Evolutionary conservation across 2,113 vertebrate genomes (phyloP).

Genomic region (Toxotes chatareus): DNA sequence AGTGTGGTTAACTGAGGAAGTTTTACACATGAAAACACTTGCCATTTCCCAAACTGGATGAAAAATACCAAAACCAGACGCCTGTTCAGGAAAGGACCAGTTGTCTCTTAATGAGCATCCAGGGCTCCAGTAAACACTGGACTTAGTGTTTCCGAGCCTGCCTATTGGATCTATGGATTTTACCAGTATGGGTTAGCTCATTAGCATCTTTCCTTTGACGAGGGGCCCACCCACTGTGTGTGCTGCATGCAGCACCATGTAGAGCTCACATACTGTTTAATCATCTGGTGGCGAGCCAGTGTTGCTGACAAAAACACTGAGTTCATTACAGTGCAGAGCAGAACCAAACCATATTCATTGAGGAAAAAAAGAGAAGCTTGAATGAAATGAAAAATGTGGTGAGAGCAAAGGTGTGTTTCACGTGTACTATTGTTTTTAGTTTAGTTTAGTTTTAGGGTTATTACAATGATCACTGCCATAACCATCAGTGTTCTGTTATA

Average conservation of each 20-base stretch:
- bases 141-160: constrained; percentile 68
- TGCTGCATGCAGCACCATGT: constrained; percentile 52
- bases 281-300: constrained; percentile 69
- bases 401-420: constrained; percentile 46
- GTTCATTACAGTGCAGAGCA: constrained; percentile 45
- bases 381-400: constrained; percentile 43
- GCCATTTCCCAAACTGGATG: constrained; percentile 69
- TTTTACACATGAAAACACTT: constrained; percentile 75
- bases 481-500: background rate
- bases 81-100: constrained; percentile 71
- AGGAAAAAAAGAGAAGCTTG: constrained; percentile 49
- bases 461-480: background rate
- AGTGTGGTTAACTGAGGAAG: constrained; percentile 69
- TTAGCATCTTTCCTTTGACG: constrained; percentile 77
- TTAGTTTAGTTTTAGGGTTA: constrained; percentile 6
- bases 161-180: constrained; percentile 62
- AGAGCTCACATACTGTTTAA: constrained; percentile 69
- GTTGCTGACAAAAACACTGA: constrained; percentile 67
- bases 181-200: constrained; percentile 70
- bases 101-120: constrained; percentile 74
- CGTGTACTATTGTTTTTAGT: background rate
- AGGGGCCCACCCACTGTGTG: constrained; percentile 80
- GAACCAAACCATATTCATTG: constrained; percentile 50
- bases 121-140: constrained; percentile 73
- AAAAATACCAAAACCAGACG: constrained; percentile 74